phyloP scores from a whole-genome alignment of 2,797 vertebrate genomes.

The Microctenopoma steveboyesi region DNA sequence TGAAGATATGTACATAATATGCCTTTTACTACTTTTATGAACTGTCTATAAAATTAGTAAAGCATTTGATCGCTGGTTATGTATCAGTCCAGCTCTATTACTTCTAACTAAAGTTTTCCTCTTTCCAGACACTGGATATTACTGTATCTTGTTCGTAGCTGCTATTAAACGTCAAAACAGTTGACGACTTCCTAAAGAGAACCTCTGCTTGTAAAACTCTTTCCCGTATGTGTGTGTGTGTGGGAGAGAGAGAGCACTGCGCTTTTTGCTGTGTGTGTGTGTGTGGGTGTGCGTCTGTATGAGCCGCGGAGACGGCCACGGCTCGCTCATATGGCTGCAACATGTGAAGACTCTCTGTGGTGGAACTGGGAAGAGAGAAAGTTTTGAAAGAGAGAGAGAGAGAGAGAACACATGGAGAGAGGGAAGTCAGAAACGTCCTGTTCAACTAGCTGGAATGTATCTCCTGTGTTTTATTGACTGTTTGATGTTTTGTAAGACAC shows the following conservation, averaged over 20 bases:
- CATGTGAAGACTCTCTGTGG: constrained; percentile 78
- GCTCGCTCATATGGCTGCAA: constrained; percentile 81
- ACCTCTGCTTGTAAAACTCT: constrained; percentile 77
- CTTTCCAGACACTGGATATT: constrained; percentile 67
- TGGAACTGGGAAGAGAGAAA: constrained; percentile 75
- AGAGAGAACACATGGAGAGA: constrained; percentile 63
- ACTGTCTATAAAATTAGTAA: constrained; percentile 19
- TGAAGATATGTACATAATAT: constrained; percentile 1
- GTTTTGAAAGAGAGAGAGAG: constrained; percentile 58
- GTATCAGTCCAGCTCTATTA: constrained; percentile 14
- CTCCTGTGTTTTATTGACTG: constrained; percentile 80
- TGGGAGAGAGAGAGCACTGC: constrained; percentile 57
- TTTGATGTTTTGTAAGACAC: constrained; percentile 78
- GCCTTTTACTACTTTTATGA: constrained; percentile 39
- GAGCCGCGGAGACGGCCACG: constrained; percentile 62
- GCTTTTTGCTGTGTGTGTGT: constrained; percentile 36
- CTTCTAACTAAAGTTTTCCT: constrained; percentile 8
- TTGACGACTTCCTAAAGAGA: constrained; percentile 81
- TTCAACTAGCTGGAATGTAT: constrained; percentile 78
- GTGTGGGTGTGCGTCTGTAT: constrained; percentile 38
- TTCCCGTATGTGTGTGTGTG: constrained; percentile 57
- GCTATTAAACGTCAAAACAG: constrained; percentile 79
- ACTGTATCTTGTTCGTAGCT: constrained; percentile 74
- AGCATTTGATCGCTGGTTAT: background rate
- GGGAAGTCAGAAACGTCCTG: constrained; percentile 77